Conservation (phyloP, 2,797 vertebrate genomes). For the Hyperoplus immaculatus region DNA sequence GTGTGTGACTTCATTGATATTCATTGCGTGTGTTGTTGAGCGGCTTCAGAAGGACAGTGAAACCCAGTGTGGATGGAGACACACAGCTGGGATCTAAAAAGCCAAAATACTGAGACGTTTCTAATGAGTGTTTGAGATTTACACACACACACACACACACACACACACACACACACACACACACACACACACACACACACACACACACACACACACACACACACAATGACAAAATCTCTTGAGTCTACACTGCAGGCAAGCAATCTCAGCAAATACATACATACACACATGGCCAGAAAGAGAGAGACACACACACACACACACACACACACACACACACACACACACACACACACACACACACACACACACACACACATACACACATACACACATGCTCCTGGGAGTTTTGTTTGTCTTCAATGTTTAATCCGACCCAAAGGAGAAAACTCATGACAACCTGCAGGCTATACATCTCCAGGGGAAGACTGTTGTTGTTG, state of each 20-base stretch:
- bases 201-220: slow-evolving; percentile 8
- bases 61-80: slow-evolving; percentile 68
- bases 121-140: slow-evolving; percentile 35
- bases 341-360: too few relatives aligned
- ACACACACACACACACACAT: too few relatives aligned
- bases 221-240: not conserved
- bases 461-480: slow-evolving; percentile 25
- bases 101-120: slow-evolving; percentile 17
- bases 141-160: not conserved
- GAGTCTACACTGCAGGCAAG: not conserved
- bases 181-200: slow-evolving; percentile 3
- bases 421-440: slow-evolving; percentile 27
- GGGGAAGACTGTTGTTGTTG: slow-evolving; percentile 49
- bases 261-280: slow-evolving; percentile 8
- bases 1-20: slow-evolving; percentile 73
- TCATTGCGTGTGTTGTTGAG: slow-evolving; percentile 72
- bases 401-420: slow-evolving; percentile 24
- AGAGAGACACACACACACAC: too few relatives aligned
- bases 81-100: slow-evolving; percentile 71
- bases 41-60: slow-evolving; percentile 63
- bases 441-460: slow-evolving; percentile 32
- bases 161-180: slow-evolving; percentile 5
- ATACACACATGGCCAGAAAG: too few relatives aligned
- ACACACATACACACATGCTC: not conserved
- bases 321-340: too few relatives aligned